These are phyloP conservation scores for Graphium colonna DNA, from an alignment of 2,888 invertebrate genomes.

Conservation along the genomic window DNA sequence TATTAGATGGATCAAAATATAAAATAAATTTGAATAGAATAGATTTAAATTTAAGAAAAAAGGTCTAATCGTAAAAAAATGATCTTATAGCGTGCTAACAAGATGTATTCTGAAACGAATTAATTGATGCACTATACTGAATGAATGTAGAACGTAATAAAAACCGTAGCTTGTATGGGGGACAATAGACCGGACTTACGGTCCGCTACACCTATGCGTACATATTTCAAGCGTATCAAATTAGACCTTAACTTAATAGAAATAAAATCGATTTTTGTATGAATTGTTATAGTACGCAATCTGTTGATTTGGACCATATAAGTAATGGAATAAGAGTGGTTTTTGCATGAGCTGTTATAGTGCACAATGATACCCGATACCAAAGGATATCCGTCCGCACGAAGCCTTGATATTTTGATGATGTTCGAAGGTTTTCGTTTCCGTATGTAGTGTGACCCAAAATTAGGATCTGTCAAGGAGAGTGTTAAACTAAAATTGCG, in stretches of 20 bases:
- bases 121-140: constrained; percentile 4
- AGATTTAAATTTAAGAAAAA: too few relatives aligned
- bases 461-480: constrained; percentile 10
- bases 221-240: background rate
- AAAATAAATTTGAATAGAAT: too few relatives aligned
- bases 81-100: background rate
- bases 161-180: constrained; percentile 12
- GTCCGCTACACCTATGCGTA: constrained; percentile 14
- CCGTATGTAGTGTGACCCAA: constrained; percentile 1
- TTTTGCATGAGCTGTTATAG: background rate
- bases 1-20: too few relatives aligned
- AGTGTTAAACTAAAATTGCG: background rate
- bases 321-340: too few relatives aligned
- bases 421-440: constrained; percentile 11
- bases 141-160: constrained; percentile 8
- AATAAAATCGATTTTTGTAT: background rate
- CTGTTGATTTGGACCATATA: too few relatives aligned
- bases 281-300: background rate
- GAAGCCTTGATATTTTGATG: constrained; percentile 21
- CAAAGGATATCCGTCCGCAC: constrained; percentile 19
- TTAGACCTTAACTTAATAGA: background rate
- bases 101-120: background rate
- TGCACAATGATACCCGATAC: constrained; percentile 15
- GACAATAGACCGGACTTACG: constrained; percentile 25
- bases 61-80: too few relatives aligned